Base-by-base conservation (phyloP, 2,888 invertebrate genomes). In the Cactoblastis cactorum region DNA sequence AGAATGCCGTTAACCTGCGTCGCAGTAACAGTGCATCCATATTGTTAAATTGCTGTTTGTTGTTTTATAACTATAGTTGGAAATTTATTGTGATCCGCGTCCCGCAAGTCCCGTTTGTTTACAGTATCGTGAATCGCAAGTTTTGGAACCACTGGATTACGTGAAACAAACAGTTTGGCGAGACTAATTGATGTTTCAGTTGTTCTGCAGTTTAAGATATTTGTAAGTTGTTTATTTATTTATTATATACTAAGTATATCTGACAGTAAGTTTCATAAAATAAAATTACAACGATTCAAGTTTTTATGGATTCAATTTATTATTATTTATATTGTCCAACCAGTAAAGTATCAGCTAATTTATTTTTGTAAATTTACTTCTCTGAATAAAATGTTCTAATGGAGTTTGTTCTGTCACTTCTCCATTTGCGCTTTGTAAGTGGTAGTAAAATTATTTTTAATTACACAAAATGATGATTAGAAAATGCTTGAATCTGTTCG, bases 61-160 rank as follows among this genome's bases (percentile, higher is more conserved):
- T 43, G 43, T 43, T 43, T 43, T 43, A 43, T 28, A 43, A 32
- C 28, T 24, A 28, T 43, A 43, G 43, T 43, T 43, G 32, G 1
- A n/a, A 28, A 43, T 43, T 43, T 43, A 43, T 43, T 12, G 43
- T 11, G 15, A 43, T 43, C 28, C 43, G 43, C 43, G 24, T 41
- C 15, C 14, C 32, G 28, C 9, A 12, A 43, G 28, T 15, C 9
- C 24, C 28, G 28, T 12, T 43, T 43, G 43, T 43, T 43, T 28
- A 32, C 43, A 15, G 43, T 28, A 14, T 28, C 43, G 17, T 18
- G 11, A 24, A 28, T 15, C 15, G 28, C 43, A 43, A 43, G 43
- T 28, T n/a, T n/a, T n/a, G n/a, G n/a, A n/a, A n/a, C n/a, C n/a
- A n/a, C n/a, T n/a, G n/a, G n/a, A n/a, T n/a, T n/a, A n/a, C n/a